Base-by-base conservation (phyloP, 2,888 invertebrate species). In the Bembecia ichneumoniformis region DNA sequence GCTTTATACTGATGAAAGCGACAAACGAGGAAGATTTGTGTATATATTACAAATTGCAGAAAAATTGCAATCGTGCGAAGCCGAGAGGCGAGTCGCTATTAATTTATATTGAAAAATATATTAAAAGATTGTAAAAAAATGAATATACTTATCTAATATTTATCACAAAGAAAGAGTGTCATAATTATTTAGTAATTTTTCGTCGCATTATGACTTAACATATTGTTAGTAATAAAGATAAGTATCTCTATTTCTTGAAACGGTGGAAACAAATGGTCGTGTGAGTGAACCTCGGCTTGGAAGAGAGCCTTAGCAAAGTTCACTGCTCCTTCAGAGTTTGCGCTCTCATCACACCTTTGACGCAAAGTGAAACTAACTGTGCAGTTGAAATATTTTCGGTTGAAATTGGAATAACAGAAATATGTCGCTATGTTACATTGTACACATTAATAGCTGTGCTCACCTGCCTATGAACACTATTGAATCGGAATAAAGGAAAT, bases 201-300 rank as follows among this genome's bases (percentile, higher is more conserved):
- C 28, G 7, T 28, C 28, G 28, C 28, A 28, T 28, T 20, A 28
- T 28, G 28, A 28, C 28, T 7, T 28, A 28, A 9, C 28, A 28
- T 28, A 28, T 28, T 28, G 28, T 11, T 11, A 40, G n/a, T 5
- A 40, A 40, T 40, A 40, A 40, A 40, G 40, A 40, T 40, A 40
- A 40, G 40, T 40, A 40, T 40, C 14, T 40, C 14, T 40, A 40
- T 13, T 40, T 40, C 40, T 40, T 40, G 14, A 40, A 40, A 40
- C 40, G 14, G 13, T 40, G 68, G 71, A 80, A n/a, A 76, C 74
- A 78, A 82, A 83, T 80, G 73, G 69, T 58, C 72, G 71, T 77
- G 80, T 74, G 76, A 78, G 77, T 77, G 71, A 79, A 78, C 74
- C 74, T 74, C 78, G 82, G 82, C 81, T 81, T 74, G 71, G 77